These are phyloP conservation scores for Amphiprion clarkii DNA, from an alignment of 2,797 vertebrate genomes.

Conservation along the genomic window DNA sequence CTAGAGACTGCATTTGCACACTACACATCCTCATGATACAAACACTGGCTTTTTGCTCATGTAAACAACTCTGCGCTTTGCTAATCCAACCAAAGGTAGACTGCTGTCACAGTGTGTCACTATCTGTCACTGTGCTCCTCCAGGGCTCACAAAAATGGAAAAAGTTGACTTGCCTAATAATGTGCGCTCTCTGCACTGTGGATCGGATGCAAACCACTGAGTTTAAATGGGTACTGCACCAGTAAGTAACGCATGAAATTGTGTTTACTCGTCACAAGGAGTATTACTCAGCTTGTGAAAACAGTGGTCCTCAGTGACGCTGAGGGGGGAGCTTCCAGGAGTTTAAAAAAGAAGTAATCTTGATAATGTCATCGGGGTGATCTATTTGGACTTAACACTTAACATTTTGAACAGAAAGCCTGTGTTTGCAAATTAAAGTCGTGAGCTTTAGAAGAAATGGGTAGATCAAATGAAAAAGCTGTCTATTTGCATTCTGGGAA, in stretches of 20 bases:
- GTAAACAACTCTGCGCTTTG: constrained; percentile 65
- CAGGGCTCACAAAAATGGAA: constrained; percentile 42
- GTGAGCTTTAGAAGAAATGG: neutral
- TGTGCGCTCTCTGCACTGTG: neutral
- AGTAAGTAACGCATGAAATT: neutral
- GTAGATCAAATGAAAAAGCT: neutral
- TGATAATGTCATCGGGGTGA: neutral
- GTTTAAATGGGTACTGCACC: constrained; percentile 18
- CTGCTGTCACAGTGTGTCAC: constrained; percentile 68
- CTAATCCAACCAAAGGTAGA: constrained; percentile 71
- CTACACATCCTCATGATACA: constrained; percentile 44
- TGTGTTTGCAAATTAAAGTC: neutral
- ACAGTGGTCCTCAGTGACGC: neutral
- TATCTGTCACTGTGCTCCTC: constrained; percentile 57
- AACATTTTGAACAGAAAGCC: neutral
- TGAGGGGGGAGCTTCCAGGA: neutral
- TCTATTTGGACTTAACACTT: constrained; percentile 12
- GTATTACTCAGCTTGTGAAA: neutral
- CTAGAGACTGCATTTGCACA: constrained; percentile 43
- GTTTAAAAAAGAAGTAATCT: neutral
- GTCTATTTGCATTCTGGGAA: neutral
- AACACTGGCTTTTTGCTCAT: constrained; percentile 59
- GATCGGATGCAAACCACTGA: constrained; percentile 16
- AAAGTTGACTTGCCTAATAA: constrained; percentile 32
- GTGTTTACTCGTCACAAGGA: neutral